Percentiles rank a stretch among this genome's conserved stretches.
Conservation (phyloP, 2,888 invertebrate genomes). For the Trachelus stipa region DNA sequence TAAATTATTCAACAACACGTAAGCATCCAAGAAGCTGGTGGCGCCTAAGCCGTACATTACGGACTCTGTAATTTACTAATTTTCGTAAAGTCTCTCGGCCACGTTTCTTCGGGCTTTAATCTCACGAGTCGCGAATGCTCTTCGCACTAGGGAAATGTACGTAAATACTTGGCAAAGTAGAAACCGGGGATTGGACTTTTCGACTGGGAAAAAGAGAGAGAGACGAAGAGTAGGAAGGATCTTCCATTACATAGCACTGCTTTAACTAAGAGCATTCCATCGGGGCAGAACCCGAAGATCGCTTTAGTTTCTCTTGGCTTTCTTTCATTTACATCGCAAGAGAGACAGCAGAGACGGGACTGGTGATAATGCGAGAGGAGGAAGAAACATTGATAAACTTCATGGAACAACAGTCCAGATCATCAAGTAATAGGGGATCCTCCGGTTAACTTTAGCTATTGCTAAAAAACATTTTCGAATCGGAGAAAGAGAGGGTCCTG, state of each 20-base stretch:
- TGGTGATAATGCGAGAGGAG: background rate
- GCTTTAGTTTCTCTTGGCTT: background rate
- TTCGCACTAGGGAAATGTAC: conserved; percentile 41
- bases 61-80: background rate
- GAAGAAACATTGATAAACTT: background rate
- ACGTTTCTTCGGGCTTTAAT: background rate
- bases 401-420: background rate
- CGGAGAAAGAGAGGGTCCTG: background rate
- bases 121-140: background rate
- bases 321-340: background rate
- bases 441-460: background rate
- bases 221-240: background rate
- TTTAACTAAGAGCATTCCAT: background rate
- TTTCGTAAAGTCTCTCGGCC: background rate
- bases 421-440: background rate
- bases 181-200: conserved; percentile 35
- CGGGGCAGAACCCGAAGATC: background rate
- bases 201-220: background rate
- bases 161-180: conserved; percentile 49
- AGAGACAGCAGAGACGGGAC: too few species aligned
- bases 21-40: background rate
- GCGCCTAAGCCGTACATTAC: background rate
- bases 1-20: background rate
- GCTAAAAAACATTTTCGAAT: background rate
- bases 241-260: background rate